Base-by-base conservation (phyloP, 2,888 invertebrate species). In the Spilosoma lubricipeda region DNA sequence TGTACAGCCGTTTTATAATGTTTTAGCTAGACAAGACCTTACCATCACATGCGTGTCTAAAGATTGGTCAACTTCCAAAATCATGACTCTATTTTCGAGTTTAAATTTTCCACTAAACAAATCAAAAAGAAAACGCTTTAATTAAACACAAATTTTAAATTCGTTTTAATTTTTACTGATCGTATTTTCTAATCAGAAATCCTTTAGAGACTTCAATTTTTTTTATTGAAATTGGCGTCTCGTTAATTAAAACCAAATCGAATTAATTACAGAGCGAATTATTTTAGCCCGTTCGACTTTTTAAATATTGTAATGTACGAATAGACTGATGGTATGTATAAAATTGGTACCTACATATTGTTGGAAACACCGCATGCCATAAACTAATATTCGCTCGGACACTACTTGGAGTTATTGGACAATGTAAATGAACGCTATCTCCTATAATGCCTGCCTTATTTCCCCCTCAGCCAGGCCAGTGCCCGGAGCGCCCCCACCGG, bases 391-490 rank as follows among this genome's bases (percentile, higher is more conserved):
- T 94, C 93, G 93, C 90, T 93, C 92, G 95, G 95, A 94, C 95
- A 95, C 94, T 94, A 95, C 95, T 96, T 94, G 94, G 93, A 96
- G 95, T 95, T 96, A 96, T 96, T 95, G 96, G 94, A 96, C 95
- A 96, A 96, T 96, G 96, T 96, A 96, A 96, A 96, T 96, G 96
- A 96, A 96, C 95, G 94, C 94, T 95, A 94, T 94, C 94, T 94
- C 93, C 95, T 94, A 95, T 95, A 95, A 95, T 96, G 95, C 95
- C 92, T 93, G 93, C 94, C 94, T 93, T 94, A 93, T 93, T 93
- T 90, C 93, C 93, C 92, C 93, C 89, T 82, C 88, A 85, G 90
- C 90, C 88, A 86, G 93, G 93, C 90, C 93, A 93, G 91, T 92
- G 93, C 91, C 92, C 92, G 91, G 85, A 86, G 92, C 90, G 86